These are phyloP conservation scores for Orcinus orca DNA, from an alignment of 2,113 vertebrate genomes.

Conservation along the genomic window DNA sequence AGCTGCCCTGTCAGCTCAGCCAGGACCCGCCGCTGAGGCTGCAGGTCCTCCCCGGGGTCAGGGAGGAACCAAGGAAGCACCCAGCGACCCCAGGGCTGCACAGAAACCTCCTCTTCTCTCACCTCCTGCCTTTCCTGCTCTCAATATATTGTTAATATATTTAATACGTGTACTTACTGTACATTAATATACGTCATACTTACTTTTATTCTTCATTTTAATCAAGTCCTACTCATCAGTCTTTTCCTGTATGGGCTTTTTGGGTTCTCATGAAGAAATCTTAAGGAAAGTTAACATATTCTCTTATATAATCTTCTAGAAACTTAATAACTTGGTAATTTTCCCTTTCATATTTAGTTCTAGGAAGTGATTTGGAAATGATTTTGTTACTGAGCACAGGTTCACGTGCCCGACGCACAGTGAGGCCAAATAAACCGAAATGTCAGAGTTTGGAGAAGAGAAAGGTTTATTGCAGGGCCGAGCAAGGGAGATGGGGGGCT, in stretches of 20 bases:
- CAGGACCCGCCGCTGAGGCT: not conserved
- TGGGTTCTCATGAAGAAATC: not conserved
- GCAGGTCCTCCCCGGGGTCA: not conserved
- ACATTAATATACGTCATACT: no score
- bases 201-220: no score
- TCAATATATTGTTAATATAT: no score
- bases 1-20: not conserved
- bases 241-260: not conserved
- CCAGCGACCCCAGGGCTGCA: fast-evolving
- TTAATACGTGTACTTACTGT: no score
- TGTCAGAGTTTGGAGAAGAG: no score
- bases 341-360: not conserved
- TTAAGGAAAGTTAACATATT: not conserved
- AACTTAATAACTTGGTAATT: not conserved
- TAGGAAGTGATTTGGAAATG: not conserved
- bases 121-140: not conserved
- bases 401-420: no score
- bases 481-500: no score
- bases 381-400: not conserved
- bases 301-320: not conserved
- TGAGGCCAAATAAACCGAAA: no score
- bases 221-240: not conserved
- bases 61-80: not conserved
- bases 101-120: not conserved
- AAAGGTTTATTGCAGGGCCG: no score